phyloP scores from a whole-genome alignment of 2,797 vertebrate species.

The Liasis olivaceus region DNA sequence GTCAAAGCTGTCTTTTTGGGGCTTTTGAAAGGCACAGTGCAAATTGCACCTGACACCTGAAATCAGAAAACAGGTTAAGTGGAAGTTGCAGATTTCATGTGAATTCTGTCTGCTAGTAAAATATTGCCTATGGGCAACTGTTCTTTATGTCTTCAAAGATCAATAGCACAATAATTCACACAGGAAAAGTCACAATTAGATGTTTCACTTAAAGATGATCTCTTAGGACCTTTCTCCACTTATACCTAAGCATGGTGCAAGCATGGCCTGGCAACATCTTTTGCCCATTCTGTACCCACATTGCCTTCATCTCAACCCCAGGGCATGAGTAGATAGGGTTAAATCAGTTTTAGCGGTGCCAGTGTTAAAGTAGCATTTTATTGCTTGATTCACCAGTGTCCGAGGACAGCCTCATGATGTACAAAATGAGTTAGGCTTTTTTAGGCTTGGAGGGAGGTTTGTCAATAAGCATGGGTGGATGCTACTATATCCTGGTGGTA shows the following conservation, averaged over 20 bases:
- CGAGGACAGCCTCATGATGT: neutral
- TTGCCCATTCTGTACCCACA: neutral
- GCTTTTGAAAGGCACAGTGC: slow-evolving; percentile 40
- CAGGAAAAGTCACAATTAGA: slow-evolving; percentile 28
- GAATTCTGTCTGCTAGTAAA: slow-evolving; percentile 36
- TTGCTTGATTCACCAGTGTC: neutral
- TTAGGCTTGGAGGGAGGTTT: neutral
- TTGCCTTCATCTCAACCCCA: neutral
- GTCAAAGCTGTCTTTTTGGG: slow-evolving; percentile 26
- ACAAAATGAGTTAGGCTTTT: neutral
- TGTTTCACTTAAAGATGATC: neutral
- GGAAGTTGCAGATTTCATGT: slow-evolving; percentile 12
- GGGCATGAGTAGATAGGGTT: neutral
- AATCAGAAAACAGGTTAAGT: slow-evolving; percentile 29
- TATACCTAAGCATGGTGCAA: neutral
- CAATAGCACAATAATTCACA: slow-evolving; percentile 15
- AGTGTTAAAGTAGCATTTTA: neutral
- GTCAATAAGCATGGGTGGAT: neutral
- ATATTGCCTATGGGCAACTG: fast-evolving
- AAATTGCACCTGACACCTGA: slow-evolving; percentile 42
- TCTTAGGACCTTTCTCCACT: neutral
- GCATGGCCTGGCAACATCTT: neutral
- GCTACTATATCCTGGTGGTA: neutral
- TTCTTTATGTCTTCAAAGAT: neutral
- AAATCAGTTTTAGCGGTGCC: neutral